A percentile compares a stretch with the other conserved stretches of the same genome.
These are phyloP conservation scores for Marcusenius ussheri DNA, from an alignment of 2,113 vertebrate genomes.

Conservation along the genomic window DNA sequence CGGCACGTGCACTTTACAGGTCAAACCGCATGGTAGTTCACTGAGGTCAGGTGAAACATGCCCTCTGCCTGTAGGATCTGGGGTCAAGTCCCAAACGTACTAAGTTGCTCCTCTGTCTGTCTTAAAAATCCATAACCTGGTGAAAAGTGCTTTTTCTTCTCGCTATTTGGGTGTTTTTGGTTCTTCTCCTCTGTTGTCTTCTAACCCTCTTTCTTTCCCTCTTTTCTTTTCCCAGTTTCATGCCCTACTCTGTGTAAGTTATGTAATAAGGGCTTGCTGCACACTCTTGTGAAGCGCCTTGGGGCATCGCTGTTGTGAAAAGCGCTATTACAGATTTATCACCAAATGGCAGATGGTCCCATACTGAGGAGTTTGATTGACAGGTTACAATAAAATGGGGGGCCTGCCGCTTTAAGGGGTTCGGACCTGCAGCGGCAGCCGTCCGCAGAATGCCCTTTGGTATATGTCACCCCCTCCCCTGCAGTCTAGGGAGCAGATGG, in stretches of 20 bases:
- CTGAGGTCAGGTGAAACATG: not conserved
- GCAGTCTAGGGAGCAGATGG: conserved; percentile 2
- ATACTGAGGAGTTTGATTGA: not conserved
- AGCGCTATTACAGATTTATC: not conserved
- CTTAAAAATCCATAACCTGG: not conserved
- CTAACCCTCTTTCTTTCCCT: not conserved
- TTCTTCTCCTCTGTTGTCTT: not conserved
- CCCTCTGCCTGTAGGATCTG: not conserved
- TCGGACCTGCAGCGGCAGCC: not conserved
- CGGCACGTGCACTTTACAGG: not conserved
- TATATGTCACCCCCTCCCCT: not conserved
- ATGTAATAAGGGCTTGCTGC: not conserved
- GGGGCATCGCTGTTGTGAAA: not conserved
- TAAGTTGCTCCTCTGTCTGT: not conserved
- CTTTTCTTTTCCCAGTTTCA: not conserved
- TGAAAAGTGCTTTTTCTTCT: not conserved
- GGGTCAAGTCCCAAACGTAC: not conserved
- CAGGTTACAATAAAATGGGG: not conserved
- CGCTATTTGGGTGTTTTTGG: not conserved
- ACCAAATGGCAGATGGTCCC: not conserved
- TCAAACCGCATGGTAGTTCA: not conserved
- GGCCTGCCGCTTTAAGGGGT: not conserved
- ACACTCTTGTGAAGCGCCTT: not conserved
- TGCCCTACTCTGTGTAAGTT: not conserved
- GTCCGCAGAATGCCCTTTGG: not conserved